These are phyloP conservation scores for Archips crataeganus DNA, from an alignment of 2,888 invertebrate genomes.

Conservation along the genomic window DNA sequence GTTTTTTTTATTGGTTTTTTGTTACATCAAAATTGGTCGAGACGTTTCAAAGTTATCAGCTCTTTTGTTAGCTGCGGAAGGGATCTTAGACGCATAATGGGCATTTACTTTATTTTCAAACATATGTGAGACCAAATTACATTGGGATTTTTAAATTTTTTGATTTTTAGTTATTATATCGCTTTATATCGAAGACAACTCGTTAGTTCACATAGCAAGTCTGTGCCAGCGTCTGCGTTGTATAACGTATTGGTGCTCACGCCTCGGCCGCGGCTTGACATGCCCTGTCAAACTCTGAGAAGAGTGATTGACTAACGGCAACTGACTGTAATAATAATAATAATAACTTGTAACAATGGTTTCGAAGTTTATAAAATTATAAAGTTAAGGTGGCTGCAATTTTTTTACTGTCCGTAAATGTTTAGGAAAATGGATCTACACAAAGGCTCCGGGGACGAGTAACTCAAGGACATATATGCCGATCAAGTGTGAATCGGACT, in stretches of 20 bases:
- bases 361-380: background rate
- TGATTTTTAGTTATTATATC: background rate
- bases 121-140: too few species aligned
- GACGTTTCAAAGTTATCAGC: too few species aligned
- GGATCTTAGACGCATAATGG: too few species aligned
- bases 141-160: too few species aligned
- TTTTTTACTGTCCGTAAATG: background rate
- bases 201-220: constrained; percentile 21
- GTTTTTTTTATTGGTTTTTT: too few species aligned
- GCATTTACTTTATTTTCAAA: too few species aligned
- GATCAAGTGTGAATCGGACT: too few species aligned
- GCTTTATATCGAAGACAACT: constrained; percentile 16
- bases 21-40: too few species aligned
- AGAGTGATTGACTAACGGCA: constrained; percentile 59
- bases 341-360: constrained; percentile 34
- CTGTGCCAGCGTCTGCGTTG: constrained; percentile 33
- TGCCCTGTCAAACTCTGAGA: constrained; percentile 52
- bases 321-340: constrained; percentile 41
- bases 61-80: too few species aligned
- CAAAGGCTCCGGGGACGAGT: background rate
- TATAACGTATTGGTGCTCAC: constrained; percentile 58
- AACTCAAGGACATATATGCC: background rate
- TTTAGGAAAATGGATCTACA: too few species aligned
- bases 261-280: constrained; percentile 55
- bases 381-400: background rate